A percentile compares a stretch with the other conserved stretches of the same genome.
Evolutionary conservation across 2,113 vertebrate species (phyloP).

Genomic region (Elgaria multicarinata): DNA sequence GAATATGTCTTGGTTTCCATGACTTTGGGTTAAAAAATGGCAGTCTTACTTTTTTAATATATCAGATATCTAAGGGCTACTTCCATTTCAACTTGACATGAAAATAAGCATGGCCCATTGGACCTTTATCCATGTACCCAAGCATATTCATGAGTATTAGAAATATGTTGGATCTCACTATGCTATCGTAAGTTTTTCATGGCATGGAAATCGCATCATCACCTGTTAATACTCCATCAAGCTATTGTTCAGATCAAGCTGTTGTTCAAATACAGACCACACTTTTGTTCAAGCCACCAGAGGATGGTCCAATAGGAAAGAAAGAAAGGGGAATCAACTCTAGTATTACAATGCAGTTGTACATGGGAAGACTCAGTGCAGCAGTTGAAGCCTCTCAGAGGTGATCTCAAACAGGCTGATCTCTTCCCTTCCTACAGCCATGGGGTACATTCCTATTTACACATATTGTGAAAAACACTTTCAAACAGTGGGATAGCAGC

Average conservation of each 20-base stretch:
- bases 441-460: background rate
- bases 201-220: background rate
- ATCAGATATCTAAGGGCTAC: background rate
- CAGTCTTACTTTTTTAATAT: background rate
- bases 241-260: too few species aligned
- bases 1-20: background rate
- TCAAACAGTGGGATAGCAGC: background rate
- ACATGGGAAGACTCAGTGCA: background rate
- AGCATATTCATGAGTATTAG: too few species aligned
- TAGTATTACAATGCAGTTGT: background rate
- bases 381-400: background rate
- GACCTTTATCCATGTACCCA: too few species aligned
- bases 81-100: background rate
- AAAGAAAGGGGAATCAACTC: too few species aligned
- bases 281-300: background rate
- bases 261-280: too few species aligned
- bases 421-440: background rate
- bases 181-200: background rate
- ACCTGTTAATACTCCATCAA: background rate
- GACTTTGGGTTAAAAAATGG: background rate
- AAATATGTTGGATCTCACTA: too few species aligned
- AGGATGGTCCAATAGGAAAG: background rate
- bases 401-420: background rate
- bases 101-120: background rate
- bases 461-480: background rate